A percentile compares a stretch with the other conserved stretches of the same genome.
Conservation (phyloP, 2,113 vertebrate genomes). For the Coptodon bakossiorum region DNA sequence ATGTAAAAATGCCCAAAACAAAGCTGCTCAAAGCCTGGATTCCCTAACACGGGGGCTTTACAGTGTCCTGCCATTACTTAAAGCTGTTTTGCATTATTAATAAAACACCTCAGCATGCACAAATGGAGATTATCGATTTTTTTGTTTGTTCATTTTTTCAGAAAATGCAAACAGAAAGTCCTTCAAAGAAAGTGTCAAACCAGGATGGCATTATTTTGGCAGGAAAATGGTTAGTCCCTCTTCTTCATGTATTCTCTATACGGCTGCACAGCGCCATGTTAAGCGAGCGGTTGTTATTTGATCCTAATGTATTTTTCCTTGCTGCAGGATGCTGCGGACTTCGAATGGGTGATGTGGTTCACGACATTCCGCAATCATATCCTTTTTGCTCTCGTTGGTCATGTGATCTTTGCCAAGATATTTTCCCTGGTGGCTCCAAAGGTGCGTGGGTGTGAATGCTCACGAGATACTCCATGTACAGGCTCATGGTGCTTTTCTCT, state of each 20-base stretch:
- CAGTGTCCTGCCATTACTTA: neutral
- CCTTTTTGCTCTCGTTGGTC: constrained; percentile 86
- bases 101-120: neutral
- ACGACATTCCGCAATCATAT: constrained; percentile 91
- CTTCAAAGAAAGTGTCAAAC: constrained; percentile 82
- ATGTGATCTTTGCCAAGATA: constrained; percentile 92
- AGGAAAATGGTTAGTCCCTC: constrained; percentile 87
- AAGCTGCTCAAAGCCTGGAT: neutral
- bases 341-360: constrained; percentile 99
- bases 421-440: constrained; percentile 83
- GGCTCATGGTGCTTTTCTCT: neutral
- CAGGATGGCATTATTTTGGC: constrained; percentile 95
- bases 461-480: neutral
- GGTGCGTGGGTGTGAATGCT: constrained; percentile 70
- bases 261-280: neutral
- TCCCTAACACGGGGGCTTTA: neutral
- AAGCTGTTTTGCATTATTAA: neutral
- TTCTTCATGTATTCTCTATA: neutral
- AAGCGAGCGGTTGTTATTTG: neutral
- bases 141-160: constrained; percentile 40
- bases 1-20: neutral
- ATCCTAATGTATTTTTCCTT: neutral
- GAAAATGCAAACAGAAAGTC: constrained; percentile 82
- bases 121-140: accelerated
- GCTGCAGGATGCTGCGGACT: constrained; percentile 86